Evolutionary conservation across 2,888 invertebrate species (phyloP).

Genomic region (Watsonalla binaria): DNA sequence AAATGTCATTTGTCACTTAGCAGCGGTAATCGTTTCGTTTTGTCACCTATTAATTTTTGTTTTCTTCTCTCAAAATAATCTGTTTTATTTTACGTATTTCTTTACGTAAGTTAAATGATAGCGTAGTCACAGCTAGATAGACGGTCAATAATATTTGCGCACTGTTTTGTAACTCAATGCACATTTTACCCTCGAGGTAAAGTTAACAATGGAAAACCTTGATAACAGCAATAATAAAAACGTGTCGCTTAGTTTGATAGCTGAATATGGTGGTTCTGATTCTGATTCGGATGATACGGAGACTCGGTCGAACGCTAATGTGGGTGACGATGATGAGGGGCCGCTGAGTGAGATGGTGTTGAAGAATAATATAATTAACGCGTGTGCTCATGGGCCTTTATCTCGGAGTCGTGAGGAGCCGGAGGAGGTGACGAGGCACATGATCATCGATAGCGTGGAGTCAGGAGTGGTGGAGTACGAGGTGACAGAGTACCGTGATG

Average conservation of each 20-base stretch:
- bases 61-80: conserved; percentile 26
- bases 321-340: conserved; percentile 56
- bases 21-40: conserved; percentile 19
- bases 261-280: conserved; percentile 67
- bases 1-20: conserved; percentile 25
- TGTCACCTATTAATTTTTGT: conserved; percentile 17
- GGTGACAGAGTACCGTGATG: conserved; percentile 65
- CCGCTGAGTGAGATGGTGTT: conserved; percentile 70
- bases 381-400: conserved; percentile 70
- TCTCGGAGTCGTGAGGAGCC: conserved; percentile 45
- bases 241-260: conserved; percentile 68
- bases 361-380: conserved; percentile 73
- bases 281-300: conserved; percentile 67
- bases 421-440: conserved; percentile 57
- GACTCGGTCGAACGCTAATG: conserved; percentile 43
- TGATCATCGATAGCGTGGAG: conserved; percentile 68
- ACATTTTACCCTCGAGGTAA: conserved; percentile 21
- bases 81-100: conserved; percentile 5
- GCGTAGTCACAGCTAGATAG: conserved; percentile 4
- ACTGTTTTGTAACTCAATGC: neutral
- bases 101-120: conserved; percentile 1
- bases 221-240: conserved; percentile 67
- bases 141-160: conserved; percentile 12
- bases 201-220: conserved; percentile 67
- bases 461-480: conserved; percentile 68